Conservation (phyloP, 2,113 vertebrate genomes). For the Pithys albifrons region DNA sequence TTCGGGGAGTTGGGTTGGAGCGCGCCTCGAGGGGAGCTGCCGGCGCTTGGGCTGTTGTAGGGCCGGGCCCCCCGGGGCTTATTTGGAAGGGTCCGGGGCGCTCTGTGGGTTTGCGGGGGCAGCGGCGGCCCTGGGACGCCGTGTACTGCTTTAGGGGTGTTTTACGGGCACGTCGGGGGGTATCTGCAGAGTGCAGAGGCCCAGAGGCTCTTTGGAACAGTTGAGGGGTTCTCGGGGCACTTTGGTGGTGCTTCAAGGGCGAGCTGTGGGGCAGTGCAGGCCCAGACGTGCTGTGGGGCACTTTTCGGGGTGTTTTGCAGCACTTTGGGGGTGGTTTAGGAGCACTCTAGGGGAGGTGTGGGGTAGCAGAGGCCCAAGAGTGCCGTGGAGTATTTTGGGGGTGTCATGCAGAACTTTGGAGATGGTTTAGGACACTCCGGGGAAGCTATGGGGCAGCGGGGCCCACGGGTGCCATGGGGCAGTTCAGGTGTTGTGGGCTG, state of each 20-base stretch:
- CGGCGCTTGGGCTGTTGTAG: not conserved
- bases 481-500: not conserved
- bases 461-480: not conserved
- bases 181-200: not conserved
- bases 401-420: not conserved
- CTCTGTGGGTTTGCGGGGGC: not conserved
- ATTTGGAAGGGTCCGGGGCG: not conserved
- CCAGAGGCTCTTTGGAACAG: not conserved
- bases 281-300: not conserved
- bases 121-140: not conserved
- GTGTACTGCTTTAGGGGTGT: not conserved
- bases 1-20: not conserved
- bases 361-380: not conserved
- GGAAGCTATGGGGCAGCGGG: not conserved
- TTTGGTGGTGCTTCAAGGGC: not conserved
- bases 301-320: not conserved
- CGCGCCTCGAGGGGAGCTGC: not conserved
- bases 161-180: not conserved
- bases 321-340: not conserved
- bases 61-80: not conserved
- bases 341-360: not conserved
- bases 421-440: not conserved
- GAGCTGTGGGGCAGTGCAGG: not conserved
- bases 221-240: not conserved
- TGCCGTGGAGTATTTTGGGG: not conserved